Evolutionary conservation across 1,140 invertebrate species (phyloP).

Genomic region (Orchesella cincta): DNA sequence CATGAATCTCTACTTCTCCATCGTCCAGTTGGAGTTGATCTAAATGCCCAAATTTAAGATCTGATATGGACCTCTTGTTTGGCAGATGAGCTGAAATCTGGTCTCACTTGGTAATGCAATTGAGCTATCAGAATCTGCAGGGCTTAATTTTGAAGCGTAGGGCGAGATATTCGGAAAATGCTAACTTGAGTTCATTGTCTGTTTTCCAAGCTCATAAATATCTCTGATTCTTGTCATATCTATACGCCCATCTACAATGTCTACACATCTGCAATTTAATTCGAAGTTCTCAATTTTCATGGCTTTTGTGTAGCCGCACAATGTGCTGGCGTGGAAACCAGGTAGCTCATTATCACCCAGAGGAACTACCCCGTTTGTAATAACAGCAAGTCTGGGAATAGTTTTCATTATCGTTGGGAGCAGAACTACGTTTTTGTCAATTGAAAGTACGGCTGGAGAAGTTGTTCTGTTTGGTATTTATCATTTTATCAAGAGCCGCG

Average conservation of each 20-base stretch:
- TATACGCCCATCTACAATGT: too few species aligned
- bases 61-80: not conserved
- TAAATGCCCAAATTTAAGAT: not conserved
- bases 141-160: too few species aligned
- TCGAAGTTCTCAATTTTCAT: not conserved
- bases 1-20: constrained; percentile 15
- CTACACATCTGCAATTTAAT: not conserved
- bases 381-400: not conserved
- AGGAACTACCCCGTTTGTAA: not conserved
- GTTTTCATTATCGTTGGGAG: too few species aligned
- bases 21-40: not conserved
- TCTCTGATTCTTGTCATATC: too few species aligned
- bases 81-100: not conserved
- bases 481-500: too few species aligned
- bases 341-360: too few species aligned
- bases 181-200: too few species aligned
- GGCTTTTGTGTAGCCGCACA: not conserved
- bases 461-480: too few species aligned
- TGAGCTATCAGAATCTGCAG: not conserved
- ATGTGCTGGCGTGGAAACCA: not conserved
- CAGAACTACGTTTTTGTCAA: too few species aligned
- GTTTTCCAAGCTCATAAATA: too few species aligned
- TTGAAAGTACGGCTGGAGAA: too few species aligned
- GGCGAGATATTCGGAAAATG: too few species aligned
- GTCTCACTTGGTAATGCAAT: not conserved